These are phyloP conservation scores for Creontiades dilutus DNA, from an alignment of 2,888 invertebrate species.

Conservation along the genomic window DNA sequence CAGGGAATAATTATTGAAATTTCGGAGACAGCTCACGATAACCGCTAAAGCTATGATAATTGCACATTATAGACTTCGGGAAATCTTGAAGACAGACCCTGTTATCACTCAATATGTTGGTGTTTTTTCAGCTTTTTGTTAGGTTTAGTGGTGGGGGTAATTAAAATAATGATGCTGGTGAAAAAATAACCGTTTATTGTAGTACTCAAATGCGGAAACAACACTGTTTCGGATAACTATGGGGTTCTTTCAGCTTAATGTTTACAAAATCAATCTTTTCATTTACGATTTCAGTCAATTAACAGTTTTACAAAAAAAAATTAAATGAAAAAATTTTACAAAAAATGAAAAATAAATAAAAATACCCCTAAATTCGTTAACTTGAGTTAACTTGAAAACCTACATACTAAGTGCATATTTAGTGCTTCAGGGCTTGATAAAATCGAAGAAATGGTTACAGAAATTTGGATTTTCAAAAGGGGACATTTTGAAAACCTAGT, in stretches of 20 bases:
- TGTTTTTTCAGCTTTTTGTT: not conserved
- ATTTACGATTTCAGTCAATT: not conserved
- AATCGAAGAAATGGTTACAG: not conserved
- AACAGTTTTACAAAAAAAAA: not conserved
- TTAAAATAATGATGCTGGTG: not conserved
- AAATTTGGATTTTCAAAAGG: not conserved
- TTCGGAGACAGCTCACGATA: not conserved
- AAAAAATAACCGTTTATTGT: not conserved
- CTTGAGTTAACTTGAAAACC: not conserved
- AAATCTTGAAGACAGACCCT: too few species aligned
- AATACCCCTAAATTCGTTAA: not conserved
- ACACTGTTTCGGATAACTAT: not conserved
- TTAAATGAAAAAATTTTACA: not conserved
- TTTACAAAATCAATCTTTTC: not conserved
- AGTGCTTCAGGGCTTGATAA: not conserved
- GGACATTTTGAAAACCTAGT: too few species aligned
- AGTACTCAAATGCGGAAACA: not conserved
- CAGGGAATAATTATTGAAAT: not conserved
- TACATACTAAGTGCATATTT: not conserved
- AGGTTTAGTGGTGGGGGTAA: not conserved
- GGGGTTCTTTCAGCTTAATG: not conserved
- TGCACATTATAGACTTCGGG: too few species aligned
- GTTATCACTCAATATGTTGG: not conserved
- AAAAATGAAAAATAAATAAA: slow-evolving; percentile 4
- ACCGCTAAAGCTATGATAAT: not conserved